phyloP scores from a whole-genome alignment of 2,797 vertebrate species.

The Rhinella marina region DNA sequence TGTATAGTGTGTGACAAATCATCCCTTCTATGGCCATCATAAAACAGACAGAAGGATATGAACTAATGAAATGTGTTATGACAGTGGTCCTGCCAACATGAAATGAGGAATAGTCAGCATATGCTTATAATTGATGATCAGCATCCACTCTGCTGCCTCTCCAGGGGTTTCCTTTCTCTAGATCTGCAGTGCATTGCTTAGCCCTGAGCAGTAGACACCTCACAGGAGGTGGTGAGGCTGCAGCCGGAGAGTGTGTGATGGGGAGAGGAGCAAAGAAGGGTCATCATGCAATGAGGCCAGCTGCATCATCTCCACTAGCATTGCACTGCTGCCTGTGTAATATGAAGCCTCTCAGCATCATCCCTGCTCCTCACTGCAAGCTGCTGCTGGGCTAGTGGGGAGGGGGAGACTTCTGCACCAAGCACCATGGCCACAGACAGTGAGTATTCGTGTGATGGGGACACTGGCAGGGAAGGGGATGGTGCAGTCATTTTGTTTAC shows the following conservation, averaged over 20 bases:
- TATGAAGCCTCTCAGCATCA: slow-evolving; percentile 45
- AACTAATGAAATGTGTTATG: not conserved
- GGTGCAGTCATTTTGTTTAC: slow-evolving; percentile 51
- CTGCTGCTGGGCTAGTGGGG: slow-evolving; percentile 3
- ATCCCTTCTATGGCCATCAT: not conserved
- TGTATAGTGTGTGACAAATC: not conserved
- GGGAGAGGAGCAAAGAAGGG: not conserved
- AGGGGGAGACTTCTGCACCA: not conserved
- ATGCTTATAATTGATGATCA: not conserved
- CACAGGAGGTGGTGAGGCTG: not conserved
- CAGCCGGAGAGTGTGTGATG: not conserved
- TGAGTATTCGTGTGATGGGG: slow-evolving; percentile 38
- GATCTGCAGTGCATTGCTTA: not conserved
- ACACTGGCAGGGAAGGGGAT: slow-evolving; percentile 1
- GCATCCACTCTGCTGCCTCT: not conserved
- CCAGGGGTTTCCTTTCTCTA: not conserved
- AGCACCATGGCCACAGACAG: slow-evolving; percentile 58
- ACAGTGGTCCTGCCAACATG: not conserved
- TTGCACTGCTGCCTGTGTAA: slow-evolving; percentile 35
- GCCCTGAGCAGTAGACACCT: slow-evolving; percentile 12
- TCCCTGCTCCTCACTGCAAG: slow-evolving; percentile 16
- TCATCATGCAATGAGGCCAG: not conserved
- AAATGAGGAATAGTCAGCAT: slow-evolving; percentile 4
- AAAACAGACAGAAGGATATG: not conserved
- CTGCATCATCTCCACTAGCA: slow-evolving; percentile 11